phyloP scores from a whole-genome alignment of 2,888 invertebrate species.

The Abscondita cerata region DNA sequence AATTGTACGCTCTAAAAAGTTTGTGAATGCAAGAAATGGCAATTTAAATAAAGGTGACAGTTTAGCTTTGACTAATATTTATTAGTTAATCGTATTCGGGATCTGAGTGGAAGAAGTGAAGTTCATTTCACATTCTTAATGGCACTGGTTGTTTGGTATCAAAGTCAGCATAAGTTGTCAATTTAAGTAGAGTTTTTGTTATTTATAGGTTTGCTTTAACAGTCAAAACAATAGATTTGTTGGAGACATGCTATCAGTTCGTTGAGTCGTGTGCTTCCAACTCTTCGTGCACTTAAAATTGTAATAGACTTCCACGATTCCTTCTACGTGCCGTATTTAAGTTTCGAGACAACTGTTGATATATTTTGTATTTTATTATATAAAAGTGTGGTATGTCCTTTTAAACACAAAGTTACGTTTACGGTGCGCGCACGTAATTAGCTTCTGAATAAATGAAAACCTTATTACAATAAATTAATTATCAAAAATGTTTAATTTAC shows the following conservation, averaged over 20 bases:
- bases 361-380: constrained; percentile 6
- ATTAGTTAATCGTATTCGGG: constrained; percentile 27
- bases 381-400: too few species aligned
- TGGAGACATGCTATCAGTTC: constrained; percentile 52
- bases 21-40: not conserved
- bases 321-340: constrained; percentile 21
- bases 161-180: constrained; percentile 44
- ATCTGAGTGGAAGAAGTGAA: constrained; percentile 20
- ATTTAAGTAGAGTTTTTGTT: constrained; percentile 55
- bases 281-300: constrained; percentile 28
- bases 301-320: constrained; percentile 31
- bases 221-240: constrained; percentile 58
- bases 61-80: constrained; percentile 13
- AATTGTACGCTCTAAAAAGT: too few species aligned
- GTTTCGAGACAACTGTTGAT: constrained; percentile 13
- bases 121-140: constrained; percentile 33
- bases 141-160: constrained; percentile 31
- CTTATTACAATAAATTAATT: too few species aligned
- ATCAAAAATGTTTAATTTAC: too few species aligned
- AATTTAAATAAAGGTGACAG: constrained; percentile 7
- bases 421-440: too few species aligned
- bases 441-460: too few species aligned
- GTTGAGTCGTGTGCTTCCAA: constrained; percentile 48
- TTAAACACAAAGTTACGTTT: too few species aligned
- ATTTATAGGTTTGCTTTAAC: constrained; percentile 54